Evolutionary conservation across 1,140 invertebrate genomes (phyloP), one percentile per base, ranked within the genome.

Genomic region (Agrypnia vestita): DNA sequence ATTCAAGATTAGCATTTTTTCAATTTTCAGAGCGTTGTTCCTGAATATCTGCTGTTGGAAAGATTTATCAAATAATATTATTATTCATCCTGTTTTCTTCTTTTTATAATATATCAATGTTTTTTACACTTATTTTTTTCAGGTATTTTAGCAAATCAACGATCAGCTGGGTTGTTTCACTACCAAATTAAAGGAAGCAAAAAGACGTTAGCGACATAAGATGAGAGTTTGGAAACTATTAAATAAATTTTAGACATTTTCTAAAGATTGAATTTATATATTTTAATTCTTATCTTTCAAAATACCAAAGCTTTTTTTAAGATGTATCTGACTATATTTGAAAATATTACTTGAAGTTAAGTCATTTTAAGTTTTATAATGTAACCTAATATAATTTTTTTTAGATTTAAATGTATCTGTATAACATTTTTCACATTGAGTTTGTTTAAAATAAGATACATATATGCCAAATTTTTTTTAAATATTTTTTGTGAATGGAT

Each of bases 61-160:
- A 35, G 25, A 3, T 35, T 35, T 35, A 35, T 6, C 25, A 35
- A 35, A 35, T 1, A 35, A 35, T 35, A 35, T 35, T 3, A 35
- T 25, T 25, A 3, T 12, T 9, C 19, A 62, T 13, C 46, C 19
- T 69, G 44, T 69, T 8, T 59, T 56, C 12, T 74, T 9, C 19
- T 74, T 74, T 55, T 15, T 47, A 55, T 8, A 7, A 43, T 21
- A 13, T 15, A 12, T 0, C 6, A 53, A 47, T 46, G 17, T 19
- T 12, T 35, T 17, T 47, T 11, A n/a, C 44, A 46, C 17, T 13
- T 15, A 25, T 53, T 46, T 13, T 17, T 56, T 56, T 19, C 43
- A 56, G 49, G 35, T 59, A 46, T 59, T 74, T 74, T 74, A 35
- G 55, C 72, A 46, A 56, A 56, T 74, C 55, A 74, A 55, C 21